Conservation (phyloP, 2,797 vertebrate species). For the Nothura maculosa region DNA sequence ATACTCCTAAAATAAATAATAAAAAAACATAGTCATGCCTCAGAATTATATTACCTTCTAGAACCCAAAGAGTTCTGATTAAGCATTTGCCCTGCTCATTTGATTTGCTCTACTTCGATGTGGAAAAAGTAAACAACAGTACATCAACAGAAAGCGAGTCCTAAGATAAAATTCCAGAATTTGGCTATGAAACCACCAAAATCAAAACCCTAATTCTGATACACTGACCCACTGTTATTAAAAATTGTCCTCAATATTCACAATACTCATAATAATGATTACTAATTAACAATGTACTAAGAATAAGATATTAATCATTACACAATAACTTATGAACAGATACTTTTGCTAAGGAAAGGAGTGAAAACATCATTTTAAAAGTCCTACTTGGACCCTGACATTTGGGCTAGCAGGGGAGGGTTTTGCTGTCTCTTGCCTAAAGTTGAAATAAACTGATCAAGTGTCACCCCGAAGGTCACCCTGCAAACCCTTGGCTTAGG, state of each 20-base stretch:
- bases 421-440: slow-evolving; percentile 28
- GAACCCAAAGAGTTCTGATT: not conserved
- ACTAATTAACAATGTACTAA: not conserved
- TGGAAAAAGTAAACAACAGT: not conserved
- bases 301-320: not conserved
- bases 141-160: not conserved
- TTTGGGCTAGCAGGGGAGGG: not conserved
- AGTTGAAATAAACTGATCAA: slow-evolving; percentile 42
- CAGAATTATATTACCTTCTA: not conserved
- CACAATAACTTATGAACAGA: not conserved
- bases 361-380: not conserved
- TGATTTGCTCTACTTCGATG: not conserved
- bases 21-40: not conserved
- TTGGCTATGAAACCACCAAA: not conserved
- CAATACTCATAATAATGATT: not conserved
- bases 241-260: not conserved
- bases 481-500: slow-evolving; percentile 40
- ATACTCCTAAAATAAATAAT: not conserved
- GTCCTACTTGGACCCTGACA: not conserved
- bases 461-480: slow-evolving; percentile 51
- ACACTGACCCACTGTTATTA: not conserved
- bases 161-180: not conserved
- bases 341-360: not conserved
- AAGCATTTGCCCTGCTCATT: not conserved
- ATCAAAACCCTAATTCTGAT: not conserved